Evolutionary conservation across 2,797 vertebrate genomes (phyloP), one percentile per base, ranked within the genome.

Genomic region (Carduelis carduelis): DNA sequence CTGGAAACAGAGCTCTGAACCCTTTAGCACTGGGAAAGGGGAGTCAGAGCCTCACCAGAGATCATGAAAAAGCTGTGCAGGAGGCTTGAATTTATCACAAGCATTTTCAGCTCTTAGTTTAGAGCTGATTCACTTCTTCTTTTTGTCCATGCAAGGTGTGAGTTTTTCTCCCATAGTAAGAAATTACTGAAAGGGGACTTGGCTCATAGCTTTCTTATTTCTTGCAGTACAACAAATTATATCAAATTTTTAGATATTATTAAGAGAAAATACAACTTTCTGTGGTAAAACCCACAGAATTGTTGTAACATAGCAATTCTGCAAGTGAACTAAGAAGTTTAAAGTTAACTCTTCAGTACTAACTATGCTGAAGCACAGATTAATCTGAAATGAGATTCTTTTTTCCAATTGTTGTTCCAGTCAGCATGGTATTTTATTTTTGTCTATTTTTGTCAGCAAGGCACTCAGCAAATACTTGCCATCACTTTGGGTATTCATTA

Each of bases 371-470:
- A 94, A 89, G 66, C 50, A 94, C 35, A 78, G 86, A 89, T 89
- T 84, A 82, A 85, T 87, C 75, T 89, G 78, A 80, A 94, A 95
- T 72, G 5, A 88, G 57, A 69, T 72, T 70, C 59, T 92, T 94
- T 81, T 82, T 89, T 65, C 70, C 83, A 96, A 7, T 60, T 85
- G 90, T 92, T 95, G 57, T 82, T 77, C 37, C 66, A 95, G 78
- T 60, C 64, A 81, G n/a, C n/a, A 14, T 57, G 43, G 21, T 75
- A 37, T 87, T 95, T 90, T 86, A 59, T 91, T 96, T 95, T 90
- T 91, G 61, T 70, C 64, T 96, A 93, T 86, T 95, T 87, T 93
- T 97, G 59, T 81, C 96, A 87, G 91, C 68, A 88, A 95, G 82
- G 77, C 63, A 49, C 74, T 94, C 91, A 96, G 88, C 79, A 96